Percentiles rank a stretch among this genome's conserved stretches.
phyloP scores from a whole-genome alignment of 2,888 invertebrate species.

The Trichacis sp. region DNA sequence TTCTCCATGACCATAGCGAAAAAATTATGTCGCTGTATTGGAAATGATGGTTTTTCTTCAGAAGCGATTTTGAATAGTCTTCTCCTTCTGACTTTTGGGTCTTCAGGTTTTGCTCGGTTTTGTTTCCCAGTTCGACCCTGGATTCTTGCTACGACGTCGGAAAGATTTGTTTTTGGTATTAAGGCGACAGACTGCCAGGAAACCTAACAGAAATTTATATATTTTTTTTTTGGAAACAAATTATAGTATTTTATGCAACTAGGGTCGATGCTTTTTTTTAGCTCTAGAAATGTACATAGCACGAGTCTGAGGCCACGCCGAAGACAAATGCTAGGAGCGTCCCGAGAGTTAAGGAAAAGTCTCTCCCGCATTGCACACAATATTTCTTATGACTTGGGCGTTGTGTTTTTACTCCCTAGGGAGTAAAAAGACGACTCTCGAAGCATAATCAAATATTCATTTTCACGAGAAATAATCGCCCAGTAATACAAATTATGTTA shows the following conservation, averaged over 20 bases:
- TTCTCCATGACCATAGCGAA: constrained; percentile 89
- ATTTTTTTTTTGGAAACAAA: constrained; percentile 4
- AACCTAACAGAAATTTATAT: constrained; percentile 32
- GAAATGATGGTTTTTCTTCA: constrained; percentile 85
- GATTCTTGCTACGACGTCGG: constrained; percentile 75
- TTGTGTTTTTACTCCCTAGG: too few relatives aligned
- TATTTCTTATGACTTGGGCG: too few relatives aligned
- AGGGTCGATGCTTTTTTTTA: too few relatives aligned
- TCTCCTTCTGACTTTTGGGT: constrained; percentile 75
- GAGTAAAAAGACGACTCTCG: too few relatives aligned
- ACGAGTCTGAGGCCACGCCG: too few relatives aligned
- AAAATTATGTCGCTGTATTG: constrained; percentile 84
- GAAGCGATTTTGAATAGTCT: constrained; percentile 83
- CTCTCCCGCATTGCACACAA: too few relatives aligned
- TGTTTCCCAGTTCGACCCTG: constrained; percentile 65
- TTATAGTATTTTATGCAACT: neutral
- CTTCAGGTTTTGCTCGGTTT: constrained; percentile 71
- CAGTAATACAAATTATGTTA: too few relatives aligned
- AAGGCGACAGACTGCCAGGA: constrained; percentile 77
- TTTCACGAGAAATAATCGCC: too few relatives aligned
- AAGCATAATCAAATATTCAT: too few relatives aligned
- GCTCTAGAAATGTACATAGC: too few relatives aligned
- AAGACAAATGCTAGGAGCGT: too few relatives aligned
- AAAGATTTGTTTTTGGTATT: constrained; percentile 74
- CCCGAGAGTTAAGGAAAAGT: too few relatives aligned